Percentiles rank a stretch among this genome's conserved stretches.
These are phyloP conservation scores for Cardiocondyla obscurior DNA, from an alignment of 1,140 invertebrate genomes.

Conservation along the genomic window DNA sequence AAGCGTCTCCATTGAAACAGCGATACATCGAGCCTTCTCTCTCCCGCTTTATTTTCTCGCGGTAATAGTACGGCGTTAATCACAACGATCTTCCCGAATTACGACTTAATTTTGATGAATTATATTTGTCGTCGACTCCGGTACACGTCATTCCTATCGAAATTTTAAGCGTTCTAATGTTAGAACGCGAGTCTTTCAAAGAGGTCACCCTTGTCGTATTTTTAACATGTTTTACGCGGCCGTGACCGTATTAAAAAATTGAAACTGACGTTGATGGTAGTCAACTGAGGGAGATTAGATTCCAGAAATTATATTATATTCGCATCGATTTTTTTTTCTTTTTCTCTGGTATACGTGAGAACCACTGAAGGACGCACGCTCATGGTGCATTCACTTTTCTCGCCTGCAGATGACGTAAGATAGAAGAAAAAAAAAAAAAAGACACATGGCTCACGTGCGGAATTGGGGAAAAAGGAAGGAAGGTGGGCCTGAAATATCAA, in stretches of 20 bases:
- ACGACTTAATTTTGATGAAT: not conserved
- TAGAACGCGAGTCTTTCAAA: not conserved
- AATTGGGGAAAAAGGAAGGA: conserved; percentile 74
- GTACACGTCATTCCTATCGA: not conserved
- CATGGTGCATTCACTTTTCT: conserved; percentile 66
- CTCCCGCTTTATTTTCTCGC: not conserved
- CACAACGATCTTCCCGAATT: not conserved
- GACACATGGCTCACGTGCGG: conserved; percentile 79
- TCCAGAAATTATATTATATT: not conserved
- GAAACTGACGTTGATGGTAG: not conserved
- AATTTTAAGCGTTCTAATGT: conserved; percentile 2
- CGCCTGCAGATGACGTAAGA: conserved; percentile 72
- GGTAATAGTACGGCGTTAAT: not conserved
- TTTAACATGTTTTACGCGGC: not conserved
- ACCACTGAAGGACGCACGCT: conserved; percentile 18
- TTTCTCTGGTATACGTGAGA: conserved; percentile 11
- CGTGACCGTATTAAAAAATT: not conserved
- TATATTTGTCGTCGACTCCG: not conserved
- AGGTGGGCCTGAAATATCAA: conserved; percentile 11
- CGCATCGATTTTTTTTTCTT: not conserved
- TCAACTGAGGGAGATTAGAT: not conserved
- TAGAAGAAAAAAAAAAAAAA: conserved; percentile 62
- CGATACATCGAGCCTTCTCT: not conserved
- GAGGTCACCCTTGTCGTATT: not conserved
- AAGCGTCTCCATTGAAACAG: conserved; percentile 32